Conservation (phyloP, 2,113 vertebrate genomes). For the Rissa tridactyla region DNA sequence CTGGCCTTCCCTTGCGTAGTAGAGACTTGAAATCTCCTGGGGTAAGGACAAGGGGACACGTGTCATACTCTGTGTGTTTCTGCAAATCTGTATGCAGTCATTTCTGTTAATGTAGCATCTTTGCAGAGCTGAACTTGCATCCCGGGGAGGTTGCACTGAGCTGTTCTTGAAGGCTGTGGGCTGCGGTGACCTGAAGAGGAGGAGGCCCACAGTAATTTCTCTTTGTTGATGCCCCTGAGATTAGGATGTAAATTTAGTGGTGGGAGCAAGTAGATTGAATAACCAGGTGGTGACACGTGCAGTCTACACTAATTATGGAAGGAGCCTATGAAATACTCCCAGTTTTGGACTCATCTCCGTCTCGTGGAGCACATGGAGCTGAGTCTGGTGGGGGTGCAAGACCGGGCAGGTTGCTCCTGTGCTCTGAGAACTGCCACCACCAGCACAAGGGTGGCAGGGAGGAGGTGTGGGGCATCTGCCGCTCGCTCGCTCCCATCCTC, state of each 20-base stretch:
- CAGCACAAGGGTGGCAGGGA: background rate
- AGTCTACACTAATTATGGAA: background rate
- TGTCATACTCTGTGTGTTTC: background rate
- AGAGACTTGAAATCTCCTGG: background rate
- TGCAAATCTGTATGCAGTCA: background rate
- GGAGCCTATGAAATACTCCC: background rate
- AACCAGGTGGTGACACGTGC: background rate
- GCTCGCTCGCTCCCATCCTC: accelerated
- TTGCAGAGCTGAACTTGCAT: background rate
- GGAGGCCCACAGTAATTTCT: background rate
- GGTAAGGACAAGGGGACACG: background rate
- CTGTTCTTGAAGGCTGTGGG: background rate
- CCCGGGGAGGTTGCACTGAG: background rate
- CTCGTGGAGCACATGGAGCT: background rate
- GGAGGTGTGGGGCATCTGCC: background rate
- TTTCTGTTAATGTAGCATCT: background rate
- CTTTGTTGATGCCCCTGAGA: background rate
- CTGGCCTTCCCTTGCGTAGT: background rate
- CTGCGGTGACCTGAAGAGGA: background rate
- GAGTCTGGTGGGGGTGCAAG: background rate
- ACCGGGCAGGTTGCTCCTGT: background rate
- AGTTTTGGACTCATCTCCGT: background rate
- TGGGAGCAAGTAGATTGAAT: background rate
- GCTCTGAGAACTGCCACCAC: background rate
- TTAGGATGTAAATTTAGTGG: background rate